Percentiles rank a stretch among this genome's conserved stretches.
Conservation (phyloP, 1,140 invertebrate species). For the Cheumatopsyche charites region DNA sequence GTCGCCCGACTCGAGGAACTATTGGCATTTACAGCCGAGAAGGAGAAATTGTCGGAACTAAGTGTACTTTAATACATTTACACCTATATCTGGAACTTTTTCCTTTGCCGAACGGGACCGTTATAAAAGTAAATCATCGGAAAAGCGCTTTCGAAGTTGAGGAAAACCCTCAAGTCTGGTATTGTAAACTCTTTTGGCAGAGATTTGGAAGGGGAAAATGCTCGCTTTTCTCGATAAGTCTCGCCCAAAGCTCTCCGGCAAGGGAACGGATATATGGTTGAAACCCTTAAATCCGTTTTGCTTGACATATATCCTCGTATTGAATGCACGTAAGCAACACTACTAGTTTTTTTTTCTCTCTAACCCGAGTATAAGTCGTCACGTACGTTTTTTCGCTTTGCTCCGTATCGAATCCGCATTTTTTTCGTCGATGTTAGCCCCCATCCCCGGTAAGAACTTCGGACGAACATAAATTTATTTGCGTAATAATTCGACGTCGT, state of each 20-base stretch:
- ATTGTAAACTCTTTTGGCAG: slow-evolving; percentile 42
- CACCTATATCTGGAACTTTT: slow-evolving; percentile 35
- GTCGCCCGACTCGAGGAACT: neutral
- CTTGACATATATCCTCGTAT: slow-evolving; percentile 37
- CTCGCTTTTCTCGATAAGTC: slow-evolving; percentile 33
- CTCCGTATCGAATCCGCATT: neutral
- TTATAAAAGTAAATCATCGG: slow-evolving; percentile 43
- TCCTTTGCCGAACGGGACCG: slow-evolving; percentile 5
- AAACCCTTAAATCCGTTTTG: slow-evolving; percentile 39
- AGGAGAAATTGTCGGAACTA: slow-evolving; percentile 14
- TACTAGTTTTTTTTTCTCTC: neutral
- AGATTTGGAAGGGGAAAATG: slow-evolving; percentile 38
- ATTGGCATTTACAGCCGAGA: neutral
- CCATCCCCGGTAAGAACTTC: too few relatives aligned
- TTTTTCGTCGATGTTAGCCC: too few relatives aligned
- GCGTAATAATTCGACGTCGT: neutral
- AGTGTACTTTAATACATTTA: slow-evolving; percentile 36
- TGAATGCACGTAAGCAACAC: slow-evolving; percentile 30
- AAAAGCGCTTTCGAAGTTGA: slow-evolving; percentile 42
- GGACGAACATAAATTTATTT: too few relatives aligned
- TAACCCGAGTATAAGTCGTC: slow-evolving; percentile 16
- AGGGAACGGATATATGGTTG: slow-evolving; percentile 33
- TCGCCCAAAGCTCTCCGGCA: slow-evolving; percentile 29
- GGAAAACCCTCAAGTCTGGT: slow-evolving; percentile 38
- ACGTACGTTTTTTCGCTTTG: slow-evolving; percentile 9